Base-by-base conservation (phyloP, 2,113 vertebrate species). In the Turnix velox region DNA sequence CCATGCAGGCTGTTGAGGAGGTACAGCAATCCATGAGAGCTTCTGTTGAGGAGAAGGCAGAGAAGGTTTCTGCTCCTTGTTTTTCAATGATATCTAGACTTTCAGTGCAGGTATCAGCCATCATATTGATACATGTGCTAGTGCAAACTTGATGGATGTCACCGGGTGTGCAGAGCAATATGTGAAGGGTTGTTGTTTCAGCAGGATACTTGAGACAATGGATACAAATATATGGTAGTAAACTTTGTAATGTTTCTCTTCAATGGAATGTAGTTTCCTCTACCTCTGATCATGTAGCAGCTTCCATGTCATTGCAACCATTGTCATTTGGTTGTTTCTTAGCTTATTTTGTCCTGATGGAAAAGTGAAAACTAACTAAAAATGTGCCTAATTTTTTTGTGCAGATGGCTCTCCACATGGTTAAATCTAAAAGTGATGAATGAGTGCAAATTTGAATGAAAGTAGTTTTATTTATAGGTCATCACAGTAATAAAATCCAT, bases 381-480 rank as follows among this genome's bases (percentile, higher is more conserved):
- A 79, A 39, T 31, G 22, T 67, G 33, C 35, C n/a, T 62, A 1
- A 23, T 18, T 17, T 30, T 30, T 55, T 87, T 33, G 31, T 72
- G 57, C 11, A 6, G 2, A 13, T n/a, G 5, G 43, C 14, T 93
- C 57, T 92, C 45, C 87, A 23, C 23, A 31, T 62, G 77, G 48
- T 40, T 87, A 68, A 37, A 67, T 84, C n/a, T 81, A 39, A 87
- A 96, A 93, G 49, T 76, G 42, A 65, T 91, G 71, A 91, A 83
- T 87, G 27, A 93, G 46, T 93, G 67, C 55, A 94, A 71, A 91
- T 76, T 89, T 91, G 75, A 94, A 85, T 94, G 62, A 92, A 94
- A 94, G 57, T 45, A 91, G 92, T 85, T 95, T 87, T 89, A 40
- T 94, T 92, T 96, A 39, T 96, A 58, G 62, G 73, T 77, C 73